Base-by-base conservation (phyloP, 2,797 vertebrate genomes). In the Syncerus caffer region DNA sequence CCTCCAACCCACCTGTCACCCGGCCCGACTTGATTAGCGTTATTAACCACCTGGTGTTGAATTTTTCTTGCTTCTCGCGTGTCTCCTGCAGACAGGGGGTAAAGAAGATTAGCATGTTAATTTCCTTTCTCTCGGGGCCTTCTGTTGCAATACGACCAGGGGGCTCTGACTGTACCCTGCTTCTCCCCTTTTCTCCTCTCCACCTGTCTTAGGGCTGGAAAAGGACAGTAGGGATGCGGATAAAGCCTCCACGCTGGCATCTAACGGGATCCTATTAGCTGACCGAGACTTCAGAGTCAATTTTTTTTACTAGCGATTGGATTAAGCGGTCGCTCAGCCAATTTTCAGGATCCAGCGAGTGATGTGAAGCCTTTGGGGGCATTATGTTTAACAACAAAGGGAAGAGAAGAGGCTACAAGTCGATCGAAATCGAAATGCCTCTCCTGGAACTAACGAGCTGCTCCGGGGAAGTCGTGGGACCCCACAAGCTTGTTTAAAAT, bases 381-480 rank as follows among this genome's bases (percentile, higher is more conserved):
- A 10, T 67, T 15, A 53, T 47, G 79, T 71, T 89, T 21, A 85
- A 50, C 31, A 34, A 12, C 25, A 47, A 53, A 91, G 74, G 51
- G 11, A 50, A 51, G 34, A 11, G 85, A 74, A 64, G 74, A 82
- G 87, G 57, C 8, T 9, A 4, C 57, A 2, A 2, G 27, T 9
- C 1, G 93, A 50, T 51, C 3, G 21, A 23, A 25, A 57, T 64
- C 62, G 90, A 85, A 97, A 64, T 0, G 3, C 31, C 34, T 76
- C 34, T 84, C 31, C 50, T 58, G 58, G 89, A 57, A 23, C 90
- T 91, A 84, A 91, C 25, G 57, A 97, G 96, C 92, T n/a, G 62
- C 84, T 29, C 23, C 29, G 1, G 50, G 84, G 84, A 50, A 86
- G 88, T 47, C 7, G 0, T 7, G 27, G 47, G 25, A 34, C n/a